phyloP scores from a whole-genome alignment of 2,797 vertebrate species.

The Ibycter americanus region DNA sequence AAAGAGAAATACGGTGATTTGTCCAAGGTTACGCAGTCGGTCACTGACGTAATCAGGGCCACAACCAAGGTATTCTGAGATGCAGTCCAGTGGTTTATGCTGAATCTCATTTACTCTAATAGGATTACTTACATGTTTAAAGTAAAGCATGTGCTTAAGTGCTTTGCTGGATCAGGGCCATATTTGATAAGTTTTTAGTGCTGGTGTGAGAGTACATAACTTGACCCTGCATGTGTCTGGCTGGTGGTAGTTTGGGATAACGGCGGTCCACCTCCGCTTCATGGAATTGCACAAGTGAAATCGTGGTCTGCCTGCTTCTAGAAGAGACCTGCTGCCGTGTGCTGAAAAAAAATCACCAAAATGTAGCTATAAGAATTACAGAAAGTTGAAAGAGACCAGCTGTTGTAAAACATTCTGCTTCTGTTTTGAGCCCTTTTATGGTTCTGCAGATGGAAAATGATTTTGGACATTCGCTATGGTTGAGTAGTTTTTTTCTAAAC shows the following conservation, averaged over 20 bases:
- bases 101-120: constrained; percentile 62
- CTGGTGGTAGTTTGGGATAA: not conserved
- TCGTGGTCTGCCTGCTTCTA: not conserved
- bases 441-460: constrained; percentile 54
- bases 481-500: constrained; percentile 52
- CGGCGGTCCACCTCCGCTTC: not conserved
- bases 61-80: constrained; percentile 53
- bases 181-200: constrained; percentile 61
- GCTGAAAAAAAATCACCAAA: not conserved
- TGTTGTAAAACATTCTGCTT: constrained; percentile 53
- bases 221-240: constrained; percentile 8
- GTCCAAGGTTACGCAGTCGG: not conserved
- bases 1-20: not conserved
- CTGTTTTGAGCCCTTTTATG: constrained; percentile 67
- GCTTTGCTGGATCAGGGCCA: constrained; percentile 50
- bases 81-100: constrained; percentile 50
- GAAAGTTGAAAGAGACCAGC: constrained; percentile 59
- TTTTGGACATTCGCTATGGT: constrained; percentile 35
- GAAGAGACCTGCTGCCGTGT: not conserved
- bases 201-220: constrained; percentile 27
- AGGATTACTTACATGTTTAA: constrained; percentile 67
- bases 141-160: constrained; percentile 47
- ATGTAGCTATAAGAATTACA: constrained; percentile 24
- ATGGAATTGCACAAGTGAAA: not conserved
- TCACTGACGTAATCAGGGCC: constrained; percentile 37